phyloP scores from a whole-genome alignment of 2,113 vertebrate genomes.

The Talpa occidentalis region DNA sequence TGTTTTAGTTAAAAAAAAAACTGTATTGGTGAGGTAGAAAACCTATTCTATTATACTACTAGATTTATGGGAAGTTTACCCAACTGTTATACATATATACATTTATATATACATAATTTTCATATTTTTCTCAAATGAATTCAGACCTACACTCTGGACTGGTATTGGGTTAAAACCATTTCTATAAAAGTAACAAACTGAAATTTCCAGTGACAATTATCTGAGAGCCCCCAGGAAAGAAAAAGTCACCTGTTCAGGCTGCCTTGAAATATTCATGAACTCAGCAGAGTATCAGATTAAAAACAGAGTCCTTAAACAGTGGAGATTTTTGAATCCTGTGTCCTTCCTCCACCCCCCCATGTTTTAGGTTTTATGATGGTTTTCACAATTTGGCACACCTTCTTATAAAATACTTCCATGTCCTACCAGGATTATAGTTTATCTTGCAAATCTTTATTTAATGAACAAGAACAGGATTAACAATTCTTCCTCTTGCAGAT shows the following conservation, averaged over 20 bases:
- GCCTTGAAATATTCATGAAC: conserved; percentile 39
- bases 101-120: not conserved
- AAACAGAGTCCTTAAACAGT: not conserved
- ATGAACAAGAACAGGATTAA: not conserved
- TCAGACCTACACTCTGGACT: not conserved
- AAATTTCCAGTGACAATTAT: not conserved
- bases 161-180: not conserved
- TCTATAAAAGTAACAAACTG: not conserved
- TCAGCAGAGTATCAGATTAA: conserved; percentile 8
- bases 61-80: not conserved
- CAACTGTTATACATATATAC: not conserved
- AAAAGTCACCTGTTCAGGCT: not conserved
- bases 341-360: not conserved
- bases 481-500: not conserved
- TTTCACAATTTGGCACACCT: not conserved
- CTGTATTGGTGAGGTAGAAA: not conserved
- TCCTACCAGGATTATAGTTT: not conserved
- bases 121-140: not conserved
- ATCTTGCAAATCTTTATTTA: not conserved
- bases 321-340: not conserved
- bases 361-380: conserved; percentile 3
- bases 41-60: not conserved
- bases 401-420: not conserved
- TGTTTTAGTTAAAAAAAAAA: not conserved
- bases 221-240: not conserved